Percentiles rank a stretch among this genome's conserved stretches.
Conservation (phyloP, 2,797 vertebrate genomes). For the Huso huso region DNA sequence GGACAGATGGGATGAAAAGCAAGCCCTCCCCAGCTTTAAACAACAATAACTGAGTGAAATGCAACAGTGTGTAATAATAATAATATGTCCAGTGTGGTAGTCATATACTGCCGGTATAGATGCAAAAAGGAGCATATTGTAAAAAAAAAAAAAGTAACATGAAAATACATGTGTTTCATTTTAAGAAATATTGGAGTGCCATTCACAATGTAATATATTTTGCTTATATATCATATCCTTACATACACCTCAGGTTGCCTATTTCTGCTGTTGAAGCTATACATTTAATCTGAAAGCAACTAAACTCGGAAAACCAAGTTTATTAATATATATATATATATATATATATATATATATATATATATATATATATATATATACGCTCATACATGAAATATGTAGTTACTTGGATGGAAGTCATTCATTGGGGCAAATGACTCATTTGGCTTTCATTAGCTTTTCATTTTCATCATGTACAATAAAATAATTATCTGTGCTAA, state of each 20-base stretch:
- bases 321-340: no score
- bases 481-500: no score
- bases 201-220: constrained; percentile 24
- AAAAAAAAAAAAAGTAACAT: neutral
- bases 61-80: constrained; percentile 56
- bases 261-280: neutral
- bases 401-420: no score
- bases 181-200: constrained; percentile 26
- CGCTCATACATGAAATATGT: no score
- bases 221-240: constrained; percentile 18
- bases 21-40: constrained; percentile 71
- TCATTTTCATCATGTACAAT: no score
- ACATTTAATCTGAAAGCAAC: neutral
- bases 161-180: neutral
- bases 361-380: no score
- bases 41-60: constrained; percentile 67
- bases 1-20: constrained; percentile 63
- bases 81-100: constrained; percentile 16
- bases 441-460: no score
- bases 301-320: neutral
- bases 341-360: no score
- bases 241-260: constrained; percentile 19
- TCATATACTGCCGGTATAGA: neutral
- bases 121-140: neutral
- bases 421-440: no score